phyloP scores from a whole-genome alignment of 2,888 invertebrate genomes.

The Eucriotettix oculatus region DNA sequence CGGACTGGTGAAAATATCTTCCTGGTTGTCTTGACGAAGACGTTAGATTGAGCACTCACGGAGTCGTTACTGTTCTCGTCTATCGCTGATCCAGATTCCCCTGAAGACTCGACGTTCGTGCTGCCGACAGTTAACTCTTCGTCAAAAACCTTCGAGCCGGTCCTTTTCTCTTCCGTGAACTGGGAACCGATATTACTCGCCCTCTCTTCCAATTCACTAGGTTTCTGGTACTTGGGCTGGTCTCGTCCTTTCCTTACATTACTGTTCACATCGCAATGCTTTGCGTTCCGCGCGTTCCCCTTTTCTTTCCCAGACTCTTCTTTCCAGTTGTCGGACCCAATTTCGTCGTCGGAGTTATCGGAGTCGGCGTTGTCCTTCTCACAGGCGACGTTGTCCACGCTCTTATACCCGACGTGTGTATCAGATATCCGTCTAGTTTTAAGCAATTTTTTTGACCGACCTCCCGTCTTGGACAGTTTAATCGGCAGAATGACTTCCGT shows the following conservation, averaged over 20 bases:
- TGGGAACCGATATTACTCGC: conserved; percentile 2
- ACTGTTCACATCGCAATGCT: not conserved
- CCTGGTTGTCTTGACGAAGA: conserved; percentile 64
- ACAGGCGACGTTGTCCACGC: conserved; percentile 8
- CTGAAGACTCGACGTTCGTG: not conserved
- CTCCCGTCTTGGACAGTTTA: not conserved
- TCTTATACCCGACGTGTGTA: conserved; percentile 16
- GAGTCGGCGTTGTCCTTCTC: not conserved
- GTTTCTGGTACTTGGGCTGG: not conserved
- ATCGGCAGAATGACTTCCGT: too few relatives aligned
- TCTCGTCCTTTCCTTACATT: not conserved
- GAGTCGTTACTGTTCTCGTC: not conserved
- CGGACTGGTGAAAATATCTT: conserved; percentile 62
- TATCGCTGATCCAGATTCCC: not conserved
- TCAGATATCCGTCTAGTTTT: conserved; percentile 20
- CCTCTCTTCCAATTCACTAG: not conserved
- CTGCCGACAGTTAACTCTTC: not conserved
- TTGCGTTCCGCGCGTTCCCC: not conserved
- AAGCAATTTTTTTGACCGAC: conserved; percentile 15
- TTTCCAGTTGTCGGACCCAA: not conserved
- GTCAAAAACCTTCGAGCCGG: not conserved
- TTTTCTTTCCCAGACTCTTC: not conserved
- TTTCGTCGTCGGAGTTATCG: not conserved
- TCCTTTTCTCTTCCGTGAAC: not conserved
- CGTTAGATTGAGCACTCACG: conserved; percentile 29